These are phyloP conservation scores for Etheostoma cragini DNA, from an alignment of 2,113 vertebrate genomes.

Conservation along the genomic window DNA sequence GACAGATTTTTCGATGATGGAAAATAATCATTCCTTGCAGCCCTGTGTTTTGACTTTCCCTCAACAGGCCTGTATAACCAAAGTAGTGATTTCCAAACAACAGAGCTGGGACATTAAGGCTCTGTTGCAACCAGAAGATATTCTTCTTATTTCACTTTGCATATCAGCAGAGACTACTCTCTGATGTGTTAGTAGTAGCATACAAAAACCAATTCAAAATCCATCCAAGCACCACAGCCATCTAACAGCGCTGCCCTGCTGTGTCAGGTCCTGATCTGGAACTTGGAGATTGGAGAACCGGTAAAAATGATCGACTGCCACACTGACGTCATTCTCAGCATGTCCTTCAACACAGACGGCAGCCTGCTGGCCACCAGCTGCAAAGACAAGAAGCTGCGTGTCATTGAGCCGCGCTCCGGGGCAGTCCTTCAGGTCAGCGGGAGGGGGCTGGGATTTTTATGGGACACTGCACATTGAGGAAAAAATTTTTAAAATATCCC, in stretches of 20 bases:
- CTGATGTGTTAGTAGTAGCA: neutral
- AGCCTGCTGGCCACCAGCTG: conserved; percentile 95
- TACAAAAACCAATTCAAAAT: neutral
- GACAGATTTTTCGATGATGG: neutral
- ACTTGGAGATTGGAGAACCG: conserved; percentile 93
- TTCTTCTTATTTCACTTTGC: neutral
- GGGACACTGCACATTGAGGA: too few species aligned
- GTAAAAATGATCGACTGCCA: conserved; percentile 99
- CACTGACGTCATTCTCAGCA: conserved; percentile 93
- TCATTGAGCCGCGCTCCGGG: conserved; percentile 95
- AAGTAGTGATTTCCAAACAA: neutral
- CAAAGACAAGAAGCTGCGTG: conserved; percentile 94
- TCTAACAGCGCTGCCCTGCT: neutral
- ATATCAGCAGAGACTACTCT: neutral
- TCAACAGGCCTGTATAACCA: neutral
- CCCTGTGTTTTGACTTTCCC: neutral
- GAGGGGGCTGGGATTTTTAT: neutral
- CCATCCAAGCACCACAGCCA: neutral
- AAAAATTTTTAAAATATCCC: neutral
- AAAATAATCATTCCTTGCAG: neutral
- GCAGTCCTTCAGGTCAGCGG: conserved; percentile 90
- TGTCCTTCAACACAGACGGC: conserved; percentile 97
- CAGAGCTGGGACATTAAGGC: neutral
- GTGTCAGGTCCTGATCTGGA: conserved; percentile 97
- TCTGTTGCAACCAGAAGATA: neutral